Evolutionary conservation across 2,797 vertebrate genomes (phyloP).

Genomic region (Microcaecilia unicolor): DNA sequence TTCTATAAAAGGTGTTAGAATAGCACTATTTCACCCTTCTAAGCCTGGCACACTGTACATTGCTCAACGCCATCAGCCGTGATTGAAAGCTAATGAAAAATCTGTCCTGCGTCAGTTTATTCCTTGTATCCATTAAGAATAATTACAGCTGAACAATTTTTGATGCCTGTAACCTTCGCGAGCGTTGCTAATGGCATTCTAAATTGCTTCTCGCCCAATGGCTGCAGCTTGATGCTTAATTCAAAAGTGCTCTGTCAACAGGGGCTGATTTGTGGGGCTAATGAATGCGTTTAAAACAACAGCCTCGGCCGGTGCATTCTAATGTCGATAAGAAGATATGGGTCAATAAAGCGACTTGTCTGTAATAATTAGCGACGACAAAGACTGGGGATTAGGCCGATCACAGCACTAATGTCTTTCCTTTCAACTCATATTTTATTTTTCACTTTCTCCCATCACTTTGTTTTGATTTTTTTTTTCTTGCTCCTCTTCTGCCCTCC

Average conservation of each 20-base stretch:
- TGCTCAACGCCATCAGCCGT: conserved; percentile 89
- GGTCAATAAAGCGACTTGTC: conserved; percentile 99
- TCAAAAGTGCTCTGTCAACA: conserved; percentile 99
- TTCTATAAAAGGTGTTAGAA: conserved; percentile 66
- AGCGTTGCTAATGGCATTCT: conserved; percentile 99
- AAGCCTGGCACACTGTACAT: conserved; percentile 81
- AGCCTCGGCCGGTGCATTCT: conserved; percentile 95
- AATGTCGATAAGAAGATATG: conserved; percentile 93
- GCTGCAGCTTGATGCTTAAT: conserved; percentile 95
- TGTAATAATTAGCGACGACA: conserved; percentile 94
- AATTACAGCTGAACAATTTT: conserved; percentile 99
- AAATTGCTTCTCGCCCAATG: conserved; percentile 99
- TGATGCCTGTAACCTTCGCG: conserved; percentile 99
- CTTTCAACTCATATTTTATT: conserved; percentile 34
- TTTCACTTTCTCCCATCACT: no score
- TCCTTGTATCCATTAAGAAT: conserved; percentile 99
- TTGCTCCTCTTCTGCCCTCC: no score
- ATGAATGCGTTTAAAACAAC: conserved; percentile 99
- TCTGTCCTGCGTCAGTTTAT: conserved; percentile 97
- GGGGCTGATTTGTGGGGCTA: conserved; percentile 99
- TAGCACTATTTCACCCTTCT: conserved; percentile 88
- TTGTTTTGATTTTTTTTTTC: no score
- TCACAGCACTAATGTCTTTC: conserved; percentile 37
- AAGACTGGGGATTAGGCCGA: conserved; percentile 75
- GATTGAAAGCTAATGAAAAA: conserved; percentile 99